Evolutionary conservation across 2,888 invertebrate species (phyloP).

Genomic region (Anarsia innoxiella): DNA sequence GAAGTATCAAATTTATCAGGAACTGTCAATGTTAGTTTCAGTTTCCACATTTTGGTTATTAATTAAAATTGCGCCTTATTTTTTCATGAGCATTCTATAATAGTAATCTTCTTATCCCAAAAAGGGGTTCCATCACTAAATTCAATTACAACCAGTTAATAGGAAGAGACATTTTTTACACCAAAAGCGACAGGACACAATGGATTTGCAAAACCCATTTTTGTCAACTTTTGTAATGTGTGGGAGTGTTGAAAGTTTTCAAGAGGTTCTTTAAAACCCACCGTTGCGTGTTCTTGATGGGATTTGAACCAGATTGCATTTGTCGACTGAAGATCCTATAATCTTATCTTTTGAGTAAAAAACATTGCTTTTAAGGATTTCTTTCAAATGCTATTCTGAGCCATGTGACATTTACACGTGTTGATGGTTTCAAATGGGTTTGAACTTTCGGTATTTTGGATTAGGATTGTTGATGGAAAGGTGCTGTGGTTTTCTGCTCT

Average conservation of each 20-base stretch:
- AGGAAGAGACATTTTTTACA: slow-evolving; percentile 40
- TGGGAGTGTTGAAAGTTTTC: slow-evolving; percentile 52
- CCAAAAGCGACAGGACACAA: slow-evolving; percentile 41
- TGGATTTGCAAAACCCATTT: slow-evolving; percentile 42
- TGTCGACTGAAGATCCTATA: slow-evolving; percentile 40
- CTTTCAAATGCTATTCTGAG: slow-evolving; percentile 53
- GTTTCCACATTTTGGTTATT: too few relatives aligned
- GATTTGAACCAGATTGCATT: slow-evolving; percentile 60
- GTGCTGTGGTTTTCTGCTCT: too few relatives aligned
- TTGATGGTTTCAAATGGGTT: slow-evolving; percentile 15
- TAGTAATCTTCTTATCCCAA: too few relatives aligned
- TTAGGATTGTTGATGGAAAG: too few relatives aligned
- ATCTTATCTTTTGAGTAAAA: slow-evolving; percentile 57
- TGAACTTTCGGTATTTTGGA: not conserved
- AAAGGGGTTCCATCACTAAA: slow-evolving; percentile 30
- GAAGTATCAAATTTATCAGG: not conserved
- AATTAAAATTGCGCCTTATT: too few relatives aligned
- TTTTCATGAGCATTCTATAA: too few relatives aligned
- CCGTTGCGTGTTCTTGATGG: slow-evolving; percentile 66
- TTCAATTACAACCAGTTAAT: slow-evolving; percentile 57
- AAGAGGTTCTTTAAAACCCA: slow-evolving; percentile 57
- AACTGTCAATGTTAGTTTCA: too few relatives aligned
- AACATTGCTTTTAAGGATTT: slow-evolving; percentile 41
- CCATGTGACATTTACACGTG: slow-evolving; percentile 35
- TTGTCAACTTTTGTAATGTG: slow-evolving; percentile 54